phyloP scores from a whole-genome alignment of 2,888 invertebrate species.

The Eupeodes luniger region DNA sequence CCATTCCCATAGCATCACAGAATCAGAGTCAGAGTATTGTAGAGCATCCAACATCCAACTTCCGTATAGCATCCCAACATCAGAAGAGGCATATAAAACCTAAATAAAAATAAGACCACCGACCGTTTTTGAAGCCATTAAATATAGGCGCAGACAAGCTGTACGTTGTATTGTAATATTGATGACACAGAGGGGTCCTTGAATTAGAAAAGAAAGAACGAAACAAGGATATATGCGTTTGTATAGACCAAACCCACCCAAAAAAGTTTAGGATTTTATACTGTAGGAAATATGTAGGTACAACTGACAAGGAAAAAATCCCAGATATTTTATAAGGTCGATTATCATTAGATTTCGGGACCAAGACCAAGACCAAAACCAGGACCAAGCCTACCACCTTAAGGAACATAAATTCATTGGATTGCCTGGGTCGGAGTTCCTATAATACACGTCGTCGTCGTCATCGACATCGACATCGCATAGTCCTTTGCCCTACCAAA shows the following conservation, averaged over 20 bases:
- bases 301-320: constrained; percentile 8
- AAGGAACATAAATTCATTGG: constrained; percentile 63
- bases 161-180: constrained; percentile 28
- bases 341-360: constrained; percentile 73
- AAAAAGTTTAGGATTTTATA: constrained; percentile 8
- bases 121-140: constrained; percentile 65
- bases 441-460: constrained; percentile 14
- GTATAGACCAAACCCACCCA: neutral
- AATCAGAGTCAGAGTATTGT: too few relatives aligned
- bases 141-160: constrained; percentile 65
- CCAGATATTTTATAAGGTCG: constrained; percentile 71
- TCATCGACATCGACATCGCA: neutral
- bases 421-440: constrained; percentile 35
- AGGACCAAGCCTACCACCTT: neutral
- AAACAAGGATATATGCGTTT: neutral
- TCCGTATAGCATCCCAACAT: neutral
- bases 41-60: too few relatives aligned
- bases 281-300: neutral
- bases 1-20: too few relatives aligned
- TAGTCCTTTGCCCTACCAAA: constrained; percentile 15
- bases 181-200: constrained; percentile 47
- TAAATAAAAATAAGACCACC: constrained; percentile 69
- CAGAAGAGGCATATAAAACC: constrained; percentile 43
- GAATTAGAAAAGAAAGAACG: constrained; percentile 1
- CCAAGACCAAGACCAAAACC: constrained; percentile 27